Base-by-base conservation (phyloP, 1,140 invertebrate genomes). In the Drosophila novamexicana region DNA sequence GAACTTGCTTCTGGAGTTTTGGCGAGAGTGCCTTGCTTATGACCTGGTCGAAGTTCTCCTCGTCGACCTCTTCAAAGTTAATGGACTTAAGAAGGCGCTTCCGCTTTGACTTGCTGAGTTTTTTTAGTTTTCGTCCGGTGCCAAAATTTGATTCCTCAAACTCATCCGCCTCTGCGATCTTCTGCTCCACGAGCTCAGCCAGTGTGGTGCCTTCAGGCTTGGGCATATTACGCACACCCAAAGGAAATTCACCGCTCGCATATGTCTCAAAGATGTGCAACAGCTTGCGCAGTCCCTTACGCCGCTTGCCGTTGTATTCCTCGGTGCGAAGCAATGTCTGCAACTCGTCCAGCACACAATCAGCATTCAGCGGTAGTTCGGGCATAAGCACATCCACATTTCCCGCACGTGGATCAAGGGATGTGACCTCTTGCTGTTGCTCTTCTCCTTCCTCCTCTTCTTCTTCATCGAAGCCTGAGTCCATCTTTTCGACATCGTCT, bases 321-420 rank as follows among this genome's bases (percentile, higher is more conserved):
- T 80, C 72, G 10, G 83, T 79, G 16, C 88, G 84, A 1, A 90
- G 57, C 34, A 82, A 44, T 1, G 54, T 76, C 63, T 92, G 89
- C 8, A 92, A 57, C 52, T 92, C 91, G 4, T 85, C 77, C 42
- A 91, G 52, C 6, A 92, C 78, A 40, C 70, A 78, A 29, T 90
- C 79, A 1, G 82, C 85, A 52, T 92, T 91, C 34, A 97, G 95
- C 29, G 94, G 93, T 47, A 97, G 92, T 80, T 96, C 95, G 0
- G 95, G 94, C 69, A 97, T 93, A 50, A 94, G 93, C 1, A 97
- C 96, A 92, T 96, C 93, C 1, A 97, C 95, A 77, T 93, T 93
- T 8, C 97, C 97, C 32, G 96, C 96, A 58, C 97, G 93, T 18
- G 96, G 96, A 94, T 97, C 97, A 34, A 96, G 78, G 0, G 83